Evolutionary conservation across 2,888 invertebrate species (phyloP).

Genomic region (Chorisops tibialis): DNA sequence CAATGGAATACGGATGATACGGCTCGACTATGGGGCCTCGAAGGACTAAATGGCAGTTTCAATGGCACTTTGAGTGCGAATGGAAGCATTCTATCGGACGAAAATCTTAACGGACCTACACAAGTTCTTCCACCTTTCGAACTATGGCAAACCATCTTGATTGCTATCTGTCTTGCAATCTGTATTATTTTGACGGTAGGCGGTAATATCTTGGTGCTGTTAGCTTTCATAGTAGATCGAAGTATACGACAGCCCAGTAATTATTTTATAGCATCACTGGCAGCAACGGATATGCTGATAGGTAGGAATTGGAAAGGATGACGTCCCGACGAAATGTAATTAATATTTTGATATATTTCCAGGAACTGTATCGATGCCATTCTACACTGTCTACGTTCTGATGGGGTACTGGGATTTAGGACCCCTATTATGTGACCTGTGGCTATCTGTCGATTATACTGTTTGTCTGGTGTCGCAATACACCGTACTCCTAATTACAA

Average conservation of each 20-base stretch:
- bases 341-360: conserved; percentile 41
- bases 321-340: background rate
- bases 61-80: conserved; percentile 38
- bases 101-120: conserved; percentile 42
- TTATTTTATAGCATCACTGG: conserved; percentile 98
- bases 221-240: conserved; percentile 92
- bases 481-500: conserved; percentile 96
- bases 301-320: conserved; percentile 53
- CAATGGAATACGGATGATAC: conserved; percentile 47
- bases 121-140: conserved; percentile 80
- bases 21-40: conserved; percentile 33
- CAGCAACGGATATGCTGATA: conserved; percentile 95
- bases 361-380: conserved; percentile 97
- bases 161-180: conserved; percentile 80
- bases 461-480: conserved; percentile 99
- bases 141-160: conserved; percentile 84
- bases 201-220: conserved; percentile 91
- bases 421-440: conserved; percentile 91
- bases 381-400: conserved; percentile 95
- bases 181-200: conserved; percentile 90
- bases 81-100: conserved; percentile 30
- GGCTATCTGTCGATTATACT: conserved; percentile 98
- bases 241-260: conserved; percentile 96
- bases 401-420: conserved; percentile 97
- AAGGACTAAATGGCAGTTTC: conserved; percentile 40